These are phyloP conservation scores for Ictalurus furcatus DNA, from an alignment of 2,113 vertebrate species.

Conservation along the genomic window DNA sequence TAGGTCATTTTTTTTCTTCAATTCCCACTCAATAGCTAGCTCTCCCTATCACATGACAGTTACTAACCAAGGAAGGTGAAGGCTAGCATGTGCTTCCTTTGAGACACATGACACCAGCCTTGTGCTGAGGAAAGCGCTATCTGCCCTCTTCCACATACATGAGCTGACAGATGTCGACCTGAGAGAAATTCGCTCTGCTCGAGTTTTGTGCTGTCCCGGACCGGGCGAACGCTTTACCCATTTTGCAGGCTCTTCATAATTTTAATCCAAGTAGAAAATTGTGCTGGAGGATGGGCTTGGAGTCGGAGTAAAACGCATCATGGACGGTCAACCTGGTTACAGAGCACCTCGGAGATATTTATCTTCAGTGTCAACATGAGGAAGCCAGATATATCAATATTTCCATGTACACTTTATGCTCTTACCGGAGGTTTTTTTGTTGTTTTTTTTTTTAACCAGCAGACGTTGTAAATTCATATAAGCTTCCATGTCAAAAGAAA, in stretches of 20 bases:
- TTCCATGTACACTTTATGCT: not conserved
- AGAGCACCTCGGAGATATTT: not conserved
- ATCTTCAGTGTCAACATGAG: not conserved
- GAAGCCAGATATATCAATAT: not conserved
- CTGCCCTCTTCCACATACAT: not conserved
- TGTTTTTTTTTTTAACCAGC: not conserved
- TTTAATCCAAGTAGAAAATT: not conserved
- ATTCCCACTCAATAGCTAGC: not conserved
- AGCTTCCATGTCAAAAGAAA: conserved; percentile 7
- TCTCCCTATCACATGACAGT: not conserved
- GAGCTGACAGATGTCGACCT: not conserved
- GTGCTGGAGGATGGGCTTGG: not conserved
- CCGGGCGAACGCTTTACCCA: not conserved
- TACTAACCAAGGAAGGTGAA: not conserved
- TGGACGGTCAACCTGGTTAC: not conserved
- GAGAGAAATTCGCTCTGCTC: not conserved
- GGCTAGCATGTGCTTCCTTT: not conserved
- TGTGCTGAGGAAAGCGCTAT: not conserved
- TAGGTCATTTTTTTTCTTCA: not conserved
- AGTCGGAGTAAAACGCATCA: not conserved
- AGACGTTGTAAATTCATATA: conserved; percentile 18
- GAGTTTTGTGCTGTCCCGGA: not conserved
- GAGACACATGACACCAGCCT: not conserved
- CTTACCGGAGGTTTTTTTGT: not conserved
- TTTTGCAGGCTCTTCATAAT: not conserved